A percentile compares a stretch with the other conserved stretches of the same genome.
Conservation (phyloP, 2,888 invertebrate genomes). For the Onchidella celtica region DNA sequence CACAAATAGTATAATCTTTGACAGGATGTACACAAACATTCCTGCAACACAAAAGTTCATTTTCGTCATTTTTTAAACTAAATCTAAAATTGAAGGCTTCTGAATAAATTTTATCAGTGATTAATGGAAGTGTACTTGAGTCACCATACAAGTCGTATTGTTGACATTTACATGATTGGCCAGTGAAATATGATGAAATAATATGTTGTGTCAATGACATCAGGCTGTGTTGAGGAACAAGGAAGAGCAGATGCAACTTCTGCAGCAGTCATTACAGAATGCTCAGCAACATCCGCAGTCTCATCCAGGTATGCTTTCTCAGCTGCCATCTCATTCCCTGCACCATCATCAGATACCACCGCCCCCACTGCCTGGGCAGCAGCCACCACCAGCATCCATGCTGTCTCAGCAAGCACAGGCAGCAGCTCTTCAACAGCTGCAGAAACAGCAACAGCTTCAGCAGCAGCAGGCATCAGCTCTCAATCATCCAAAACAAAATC, state of each 20-base stretch:
- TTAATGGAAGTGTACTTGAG: too few species aligned
- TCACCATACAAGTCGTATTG: too few species aligned
- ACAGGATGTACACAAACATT: too few species aligned
- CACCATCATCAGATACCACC: conserved; percentile 61
- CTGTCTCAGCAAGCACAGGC: conserved; percentile 46
- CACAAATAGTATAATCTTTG: too few species aligned
- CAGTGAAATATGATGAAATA: too few species aligned
- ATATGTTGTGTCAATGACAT: too few species aligned
- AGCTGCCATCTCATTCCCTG: conserved; percentile 23
- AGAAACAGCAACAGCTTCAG: conserved; percentile 61
- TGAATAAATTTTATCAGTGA: too few species aligned
- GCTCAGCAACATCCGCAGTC: conserved; percentile 49
- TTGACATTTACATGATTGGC: too few species aligned
- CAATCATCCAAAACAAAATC: neutral
- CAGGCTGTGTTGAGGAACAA: conserved; percentile 74
- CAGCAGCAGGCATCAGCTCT: conserved; percentile 67
- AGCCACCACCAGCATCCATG: conserved; percentile 41
- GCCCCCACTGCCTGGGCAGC: conserved; percentile 78
- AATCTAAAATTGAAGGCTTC: too few species aligned
- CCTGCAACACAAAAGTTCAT: too few species aligned
- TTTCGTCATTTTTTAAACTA: too few species aligned
- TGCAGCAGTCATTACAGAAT: conserved; percentile 68
- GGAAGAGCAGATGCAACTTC: conserved; percentile 72
- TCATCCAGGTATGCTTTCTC: conserved; percentile 28
- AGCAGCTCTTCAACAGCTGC: conserved; percentile 16